Percentiles rank a stretch among this genome's conserved stretches.
Evolutionary conservation across 2,888 invertebrate species (phyloP).

Genomic region (Drosophila rubida): DNA sequence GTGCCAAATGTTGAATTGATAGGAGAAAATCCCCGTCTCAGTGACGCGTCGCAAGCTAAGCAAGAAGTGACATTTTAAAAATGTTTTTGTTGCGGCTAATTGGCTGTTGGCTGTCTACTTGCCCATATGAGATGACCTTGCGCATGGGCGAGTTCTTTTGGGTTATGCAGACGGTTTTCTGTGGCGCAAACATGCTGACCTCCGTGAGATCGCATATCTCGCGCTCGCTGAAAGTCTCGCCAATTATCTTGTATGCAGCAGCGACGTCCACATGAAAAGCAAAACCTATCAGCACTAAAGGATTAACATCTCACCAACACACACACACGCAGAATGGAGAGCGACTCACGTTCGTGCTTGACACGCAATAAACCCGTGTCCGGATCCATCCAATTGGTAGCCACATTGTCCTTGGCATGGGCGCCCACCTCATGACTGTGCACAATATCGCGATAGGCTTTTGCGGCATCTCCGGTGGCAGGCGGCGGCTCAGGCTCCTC

Average conservation of each 20-base stretch:
- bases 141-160: conserved; percentile 88
- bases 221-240: conserved; percentile 87
- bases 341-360: conserved; percentile 85
- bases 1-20: conserved; percentile 87
- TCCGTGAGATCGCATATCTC: conserved; percentile 89
- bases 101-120: neutral
- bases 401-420: conserved; percentile 76
- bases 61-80: neutral
- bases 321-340: neutral
- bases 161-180: conserved; percentile 86
- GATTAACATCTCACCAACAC: neutral
- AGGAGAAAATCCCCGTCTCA: conserved; percentile 87
- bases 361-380: conserved; percentile 87
- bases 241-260: conserved; percentile 89
- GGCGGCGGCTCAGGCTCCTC: conserved; percentile 40
- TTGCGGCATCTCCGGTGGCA: conserved; percentile 41
- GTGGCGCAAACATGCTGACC: conserved; percentile 87
- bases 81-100: neutral
- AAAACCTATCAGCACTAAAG: conserved; percentile 85
- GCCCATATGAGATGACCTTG: conserved; percentile 85
- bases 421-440: conserved; percentile 78
- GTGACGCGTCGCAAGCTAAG: conserved; percentile 86
- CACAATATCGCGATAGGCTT: conserved; percentile 73
- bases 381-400: conserved; percentile 86
- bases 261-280: conserved; percentile 90